Evolutionary conservation across 2,113 vertebrate genomes (phyloP), one percentile per base, ranked within the genome.

Genomic region (Thunnus thynnus): DNA sequence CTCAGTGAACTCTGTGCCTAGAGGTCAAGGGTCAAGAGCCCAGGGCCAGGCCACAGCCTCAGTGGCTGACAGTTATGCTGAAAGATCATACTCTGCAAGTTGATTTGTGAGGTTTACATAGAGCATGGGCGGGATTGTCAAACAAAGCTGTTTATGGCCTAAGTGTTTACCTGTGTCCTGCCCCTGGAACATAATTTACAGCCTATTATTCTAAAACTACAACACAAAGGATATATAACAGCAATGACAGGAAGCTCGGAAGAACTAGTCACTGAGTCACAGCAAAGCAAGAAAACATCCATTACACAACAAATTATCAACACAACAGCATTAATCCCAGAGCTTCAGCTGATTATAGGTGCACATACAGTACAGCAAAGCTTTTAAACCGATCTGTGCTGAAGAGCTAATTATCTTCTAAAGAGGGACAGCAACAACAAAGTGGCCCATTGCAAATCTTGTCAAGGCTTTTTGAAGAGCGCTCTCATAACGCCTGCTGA

Each of bases 101-200:
- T 89, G 85, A 92, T 91, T 92, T 92, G 91, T 91, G 90, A 88
- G 85, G 88, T 93, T 94, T 89, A 89, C 82, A 67, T 64, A 90
- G 76, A 77, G 75, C 71, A 76, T 60, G 57, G 69, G 84, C 46
- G 78, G 70, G 71, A 80, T 81, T 85, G 86, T 92, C 84, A 92
- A 91, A 91, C 88, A 91, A 85, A 88, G 67, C 73, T 78, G 88
- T 93, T 91, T 89, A 92, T 88, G 83, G 68, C 65, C 63, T 41
- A 18, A 82, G 56, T 89, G 82, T 90, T 92, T 91, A 90, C 86
- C 86, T 83, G 83, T 62, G 75, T 72, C 36, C 71, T 85, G 74
- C 58, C 71, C 68, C 55, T 58, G 66, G 36, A 27, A 71, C 66
- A 54, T 62, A 16, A 87, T 91, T 86, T 85, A 87, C 71, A 76